These are phyloP conservation scores for Nomada fabriciana DNA, from an alignment of 2,888 invertebrate genomes.

Conservation along the genomic window DNA sequence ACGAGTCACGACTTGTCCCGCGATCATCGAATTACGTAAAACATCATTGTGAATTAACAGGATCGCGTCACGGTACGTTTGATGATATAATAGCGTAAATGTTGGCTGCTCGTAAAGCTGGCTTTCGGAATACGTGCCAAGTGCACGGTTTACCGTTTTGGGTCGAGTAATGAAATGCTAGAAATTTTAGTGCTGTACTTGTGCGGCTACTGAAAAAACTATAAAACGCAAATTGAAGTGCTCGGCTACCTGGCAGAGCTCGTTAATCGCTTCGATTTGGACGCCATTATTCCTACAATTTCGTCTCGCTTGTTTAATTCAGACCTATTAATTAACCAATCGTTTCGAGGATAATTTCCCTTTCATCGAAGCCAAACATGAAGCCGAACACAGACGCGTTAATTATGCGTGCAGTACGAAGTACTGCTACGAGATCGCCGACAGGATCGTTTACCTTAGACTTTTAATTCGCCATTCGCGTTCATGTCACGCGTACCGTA, in stretches of 20 bases:
- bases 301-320: too few species aligned
- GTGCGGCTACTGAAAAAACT: not conserved
- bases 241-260: too few species aligned
- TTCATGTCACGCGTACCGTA: not conserved
- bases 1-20: slow-evolving; percentile 24
- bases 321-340: not conserved
- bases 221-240: too few species aligned
- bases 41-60: slow-evolving; percentile 52
- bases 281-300: too few species aligned
- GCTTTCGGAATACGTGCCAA: slow-evolving; percentile 40
- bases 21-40: slow-evolving; percentile 57
- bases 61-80: slow-evolving; percentile 47
- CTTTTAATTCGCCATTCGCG: slow-evolving; percentile 22
- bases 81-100: slow-evolving; percentile 43
- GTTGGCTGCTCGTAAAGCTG: slow-evolving; percentile 4
- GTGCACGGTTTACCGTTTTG: slow-evolving; percentile 23
- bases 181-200: not conserved
- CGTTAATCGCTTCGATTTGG: not conserved
- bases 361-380: not conserved
- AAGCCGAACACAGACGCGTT: not conserved
- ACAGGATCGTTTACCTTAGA: not conserved
- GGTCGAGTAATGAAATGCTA: not conserved
- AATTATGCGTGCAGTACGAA: not conserved
- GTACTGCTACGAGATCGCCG: not conserved
- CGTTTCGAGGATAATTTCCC: not conserved